phyloP scores from a whole-genome alignment of 2,113 vertebrate genomes.

The Reinhardtius hippoglossoides region DNA sequence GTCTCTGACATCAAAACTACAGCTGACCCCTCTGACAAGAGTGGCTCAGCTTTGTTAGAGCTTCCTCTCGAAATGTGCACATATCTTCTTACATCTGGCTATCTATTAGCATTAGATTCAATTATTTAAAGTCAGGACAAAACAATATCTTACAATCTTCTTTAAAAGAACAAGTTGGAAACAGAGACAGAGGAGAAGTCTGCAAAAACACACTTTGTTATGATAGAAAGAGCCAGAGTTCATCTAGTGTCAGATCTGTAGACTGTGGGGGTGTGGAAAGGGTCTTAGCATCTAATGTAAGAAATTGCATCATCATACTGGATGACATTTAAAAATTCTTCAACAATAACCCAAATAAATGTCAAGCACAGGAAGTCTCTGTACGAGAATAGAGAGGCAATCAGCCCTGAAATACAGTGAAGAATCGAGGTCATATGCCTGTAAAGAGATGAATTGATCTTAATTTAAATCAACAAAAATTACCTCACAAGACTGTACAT shows the following conservation, averaged over 20 bases:
- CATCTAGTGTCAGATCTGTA: background rate
- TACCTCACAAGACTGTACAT: too few species aligned
- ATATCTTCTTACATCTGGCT: too few species aligned
- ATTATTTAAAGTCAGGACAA: too few species aligned
- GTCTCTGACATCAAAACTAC: conserved; percentile 4
- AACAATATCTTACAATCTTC: too few species aligned
- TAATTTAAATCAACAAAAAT: too few species aligned
- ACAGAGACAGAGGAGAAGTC: too few species aligned
- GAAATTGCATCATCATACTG: background rate
- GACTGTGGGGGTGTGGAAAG: background rate
- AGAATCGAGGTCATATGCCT: background rate
- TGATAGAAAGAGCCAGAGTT: background rate
- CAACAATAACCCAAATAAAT: background rate
- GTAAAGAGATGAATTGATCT: too few species aligned
- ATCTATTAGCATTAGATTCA: too few species aligned
- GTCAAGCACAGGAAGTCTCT: background rate
- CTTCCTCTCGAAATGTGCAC: too few species aligned
- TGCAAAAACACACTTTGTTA: too few species aligned
- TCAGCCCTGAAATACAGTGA: conserved; percentile 1
- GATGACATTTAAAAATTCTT: conserved; percentile 3
- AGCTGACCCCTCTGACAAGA: background rate
- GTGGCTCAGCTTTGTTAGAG: too few species aligned
- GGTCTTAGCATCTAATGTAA: background rate
- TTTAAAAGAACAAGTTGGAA: too few species aligned
- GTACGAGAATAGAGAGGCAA: background rate